Evolutionary conservation across 2,888 invertebrate species (phyloP), one percentile per base, ranked within the genome.

Genomic region (Punctoribates punctum): DNA sequence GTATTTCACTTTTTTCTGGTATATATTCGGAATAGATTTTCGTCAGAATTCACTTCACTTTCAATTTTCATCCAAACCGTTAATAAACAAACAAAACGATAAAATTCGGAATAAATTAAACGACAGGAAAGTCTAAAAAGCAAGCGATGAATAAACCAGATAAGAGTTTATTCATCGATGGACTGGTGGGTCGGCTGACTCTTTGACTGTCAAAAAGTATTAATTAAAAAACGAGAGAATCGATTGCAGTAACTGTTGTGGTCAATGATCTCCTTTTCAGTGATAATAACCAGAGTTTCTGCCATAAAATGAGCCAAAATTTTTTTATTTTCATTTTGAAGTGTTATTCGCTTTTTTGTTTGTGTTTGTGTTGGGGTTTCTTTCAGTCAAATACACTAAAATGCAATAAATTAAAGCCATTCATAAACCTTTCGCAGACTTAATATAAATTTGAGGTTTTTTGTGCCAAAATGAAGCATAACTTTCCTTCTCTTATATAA

Each of bases 181-280:
- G n/a, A n/a, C n/a, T n/a, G n/a, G 4, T 34, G 34, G 4, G 34
- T 34, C 8, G 34, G 34, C 6, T 20, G 20, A 51, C 51, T 51
- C 13, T 51, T 51, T 13, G 46, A 46, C 46, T 46, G 9, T 20
- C 51, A 51, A 20, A n/a, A 3, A 51, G 17, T n/a, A 51, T n/a
- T 17, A 51, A 51, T n/a, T 54, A n/a, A 54, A 62, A 34, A 11
- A n/a, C n/a, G 62, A 62, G 15, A 27, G 34, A 62, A 62, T 62
- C 62, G 62, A 62, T 62, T 62, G n/a, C n/a, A n/a, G n/a, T n/a
- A n/a, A 25, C 27, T 62, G 27, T 62, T 34, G 29, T 62, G 62
- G 62, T 62, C 62, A 62, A 29, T 62, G 62, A 27, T 29, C 62
- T 27, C 62, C 4, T 57, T 3, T 57, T 57, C 3, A 27, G 34